Evolutionary conservation across 2,797 vertebrate genomes (phyloP), one percentile per base, ranked within the genome.

Genomic region (Enteromius argenteus): DNA sequence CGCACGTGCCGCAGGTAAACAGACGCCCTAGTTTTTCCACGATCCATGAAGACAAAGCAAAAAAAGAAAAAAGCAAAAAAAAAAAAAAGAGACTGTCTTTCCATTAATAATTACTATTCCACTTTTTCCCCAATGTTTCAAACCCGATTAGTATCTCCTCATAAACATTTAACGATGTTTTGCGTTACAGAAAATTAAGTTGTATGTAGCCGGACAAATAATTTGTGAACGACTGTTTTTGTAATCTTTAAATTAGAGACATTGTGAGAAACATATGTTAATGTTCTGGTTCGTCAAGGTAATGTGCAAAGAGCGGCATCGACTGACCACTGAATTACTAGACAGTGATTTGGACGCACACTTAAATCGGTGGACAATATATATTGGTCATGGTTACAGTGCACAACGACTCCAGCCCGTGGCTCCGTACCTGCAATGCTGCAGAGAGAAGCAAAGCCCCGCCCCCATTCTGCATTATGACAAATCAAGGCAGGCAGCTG

Each of bases 401-500:
- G 72, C 81, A 78, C 62, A 30, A 76, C 32, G 77, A 72, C 89
- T 90, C 94, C 95, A 94, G 94, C 93, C 92, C 92, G 92, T 94
- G 94, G 92, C 94, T 95, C 94, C 93, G 92, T 95, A 96, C 94
- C 96, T 96, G 96, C 96, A 96, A 92, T 96, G 95, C 96, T 95
- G 96, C 96, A 95, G 96, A 95, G 94, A 90, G 93, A 89, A 93
- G 86, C 91, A 92, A 87, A 72, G 92, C 93, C 94, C 94, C 94
- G 93, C 95, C 94, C 94, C 95, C 95, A 94, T 94, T 95, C 95
- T 96, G 96, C 96, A 96, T 96, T 96, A 96, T 96, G 96, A 96
- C 96, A 96, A 96, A 96, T 96, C 95, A 96, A 96, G 95, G 94
- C 94, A 94, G 94, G 95, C 95, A 95, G 95, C 94, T 93, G 93